Evolutionary conservation across 2,888 invertebrate species (phyloP), one percentile per base, ranked within the genome.

Genomic region (Plagodis pulveraria): DNA sequence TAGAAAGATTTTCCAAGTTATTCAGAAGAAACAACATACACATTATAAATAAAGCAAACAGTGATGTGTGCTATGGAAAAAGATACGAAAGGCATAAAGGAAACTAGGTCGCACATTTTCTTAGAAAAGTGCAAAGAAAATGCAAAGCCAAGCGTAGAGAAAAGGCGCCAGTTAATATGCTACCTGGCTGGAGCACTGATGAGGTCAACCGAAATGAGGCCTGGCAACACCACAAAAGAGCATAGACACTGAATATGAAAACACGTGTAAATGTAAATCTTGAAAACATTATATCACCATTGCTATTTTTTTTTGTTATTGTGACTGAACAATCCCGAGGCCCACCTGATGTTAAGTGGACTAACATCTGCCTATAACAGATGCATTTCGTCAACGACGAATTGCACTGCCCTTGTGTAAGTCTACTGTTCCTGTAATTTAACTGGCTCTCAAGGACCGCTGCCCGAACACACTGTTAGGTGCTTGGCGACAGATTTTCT

Each of bases 171-270:
- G 56, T 69, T 71, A 70, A 70, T 71, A 12, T 22, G 43, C 72
- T 70, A 66, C 65, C 63, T 62, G 62, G 53, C 9, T 22, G 7
- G 6, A 34, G 22, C 9, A 57, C 61, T 67, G 74, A 77, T 76
- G 78, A 80, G 77, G 71, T 70, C 74, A 68, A 41, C 45, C 51
- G 66, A 70, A 78, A 79, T 74, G 77, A 79, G 78, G 78, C 64
- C 60, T 56, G 49, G 47, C 53, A 56, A 50, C 45, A 48, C 22
- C 47, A 55, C 63, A 52, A 45, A 59, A 50, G 41, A 48, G 36
- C 34, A 45, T 0, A 22, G 9, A 11, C 33, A 38, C 6, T 8
- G 47, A 35, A 35, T 46, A 47, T 0, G 40, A 10, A 40, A 9
- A 40, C 40, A 2, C 40, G 40, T 8, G 40, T 5, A 2, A 2